These are phyloP conservation scores for Operophtera brumata DNA, from an alignment of 2,888 invertebrate species.

Conservation along the genomic window DNA sequence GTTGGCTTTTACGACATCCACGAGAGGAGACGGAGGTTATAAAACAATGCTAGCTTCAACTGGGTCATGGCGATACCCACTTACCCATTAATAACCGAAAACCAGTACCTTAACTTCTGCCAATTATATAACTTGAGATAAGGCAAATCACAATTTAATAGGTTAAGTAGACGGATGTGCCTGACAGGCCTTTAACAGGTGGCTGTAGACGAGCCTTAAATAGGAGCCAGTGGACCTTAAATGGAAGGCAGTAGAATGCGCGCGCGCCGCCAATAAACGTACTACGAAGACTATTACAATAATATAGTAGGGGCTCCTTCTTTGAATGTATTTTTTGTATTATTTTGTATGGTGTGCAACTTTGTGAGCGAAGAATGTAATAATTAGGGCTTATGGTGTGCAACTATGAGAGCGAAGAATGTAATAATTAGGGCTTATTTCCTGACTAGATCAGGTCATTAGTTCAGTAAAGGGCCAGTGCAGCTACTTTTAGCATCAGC, in stretches of 20 bases:
- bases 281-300: slow-evolving; percentile 19
- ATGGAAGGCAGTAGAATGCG: slow-evolving; percentile 68
- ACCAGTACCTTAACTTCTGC: slow-evolving; percentile 4
- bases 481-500: too few relatives aligned
- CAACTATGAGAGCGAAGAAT: background rate
- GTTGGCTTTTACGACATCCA: too few relatives aligned
- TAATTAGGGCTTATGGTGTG: background rate
- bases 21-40: too few relatives aligned
- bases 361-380: background rate
- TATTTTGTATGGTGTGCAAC: slow-evolving; percentile 1
- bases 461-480: background rate
- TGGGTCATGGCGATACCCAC: too few relatives aligned
- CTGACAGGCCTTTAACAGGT: slow-evolving; percentile 49
- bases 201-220: slow-evolving; percentile 52
- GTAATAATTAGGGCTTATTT: background rate
- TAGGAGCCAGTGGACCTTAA: slow-evolving; percentile 60
- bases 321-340: slow-evolving; percentile 12
- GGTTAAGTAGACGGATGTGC: slow-evolving; percentile 58
- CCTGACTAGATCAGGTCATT: slow-evolving; percentile 1
- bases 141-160: slow-evolving; percentile 48
- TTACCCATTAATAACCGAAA: background rate
- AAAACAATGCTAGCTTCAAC: too few relatives aligned
- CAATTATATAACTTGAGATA: slow-evolving; percentile 23
- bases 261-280: slow-evolving; percentile 43
- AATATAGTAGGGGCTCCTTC: slow-evolving; percentile 11